A percentile compares a stretch with the other conserved stretches of the same genome.
Evolutionary conservation across 2,888 invertebrate species (phyloP).

Genomic region (Digitonthophagus gazella): DNA sequence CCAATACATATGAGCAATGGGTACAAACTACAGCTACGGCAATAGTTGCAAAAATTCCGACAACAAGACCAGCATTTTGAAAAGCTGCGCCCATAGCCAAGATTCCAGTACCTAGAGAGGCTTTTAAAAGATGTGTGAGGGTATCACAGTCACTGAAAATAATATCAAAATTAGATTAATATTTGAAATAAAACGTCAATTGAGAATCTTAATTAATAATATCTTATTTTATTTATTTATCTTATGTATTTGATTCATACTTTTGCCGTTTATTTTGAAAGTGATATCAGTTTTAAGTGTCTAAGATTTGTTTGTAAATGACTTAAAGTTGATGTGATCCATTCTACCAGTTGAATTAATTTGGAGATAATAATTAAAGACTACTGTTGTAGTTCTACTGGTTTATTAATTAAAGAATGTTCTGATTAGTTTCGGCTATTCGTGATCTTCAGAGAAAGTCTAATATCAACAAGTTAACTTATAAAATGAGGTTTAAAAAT

Average conservation of each 20-base stretch:
- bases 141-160: constrained; percentile 82
- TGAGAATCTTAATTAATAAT: not conserved
- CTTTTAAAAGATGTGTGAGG: constrained; percentile 90
- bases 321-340: too few relatives aligned
- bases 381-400: too few relatives aligned
- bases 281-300: too few relatives aligned
- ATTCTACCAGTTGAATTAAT: too few relatives aligned
- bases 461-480: too few relatives aligned
- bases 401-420: too few relatives aligned
- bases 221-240: not conserved
- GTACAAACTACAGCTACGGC: constrained; percentile 87
- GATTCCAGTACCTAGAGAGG: constrained; percentile 94
- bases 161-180: constrained; percentile 20
- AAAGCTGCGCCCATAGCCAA: constrained; percentile 93
- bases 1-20: constrained; percentile 91
- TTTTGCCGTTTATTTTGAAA: too few relatives aligned
- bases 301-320: too few relatives aligned
- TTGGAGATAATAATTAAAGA: too few relatives aligned
- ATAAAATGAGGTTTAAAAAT: too few relatives aligned
- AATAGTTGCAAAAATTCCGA: constrained; percentile 81
- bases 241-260: not conserved
- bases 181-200: not conserved
- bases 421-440: too few relatives aligned
- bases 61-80: constrained; percentile 78
- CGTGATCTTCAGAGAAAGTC: too few relatives aligned